These are phyloP conservation scores for Echiichthys vipera DNA, from an alignment of 2,797 vertebrate genomes.

Conservation along the genomic window DNA sequence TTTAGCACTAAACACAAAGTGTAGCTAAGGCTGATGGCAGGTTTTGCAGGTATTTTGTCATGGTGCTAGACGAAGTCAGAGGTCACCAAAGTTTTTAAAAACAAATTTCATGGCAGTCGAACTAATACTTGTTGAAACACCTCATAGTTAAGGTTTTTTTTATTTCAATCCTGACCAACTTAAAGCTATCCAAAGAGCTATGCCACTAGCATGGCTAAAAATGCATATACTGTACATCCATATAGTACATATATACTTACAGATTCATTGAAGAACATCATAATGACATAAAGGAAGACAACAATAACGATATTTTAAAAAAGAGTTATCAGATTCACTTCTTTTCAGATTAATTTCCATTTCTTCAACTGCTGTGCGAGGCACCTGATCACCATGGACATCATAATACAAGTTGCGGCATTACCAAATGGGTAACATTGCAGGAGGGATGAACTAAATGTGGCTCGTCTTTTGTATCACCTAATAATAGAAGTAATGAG, in stretches of 20 bases:
- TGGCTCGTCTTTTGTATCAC: neutral
- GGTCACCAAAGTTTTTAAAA: no score
- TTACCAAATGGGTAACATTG: neutral
- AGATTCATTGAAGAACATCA: neutral
- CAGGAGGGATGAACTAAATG: neutral
- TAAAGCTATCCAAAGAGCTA: neutral
- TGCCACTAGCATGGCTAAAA: neutral
- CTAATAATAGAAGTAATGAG: neutral
- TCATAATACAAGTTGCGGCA: neutral
- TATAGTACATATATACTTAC: no score
- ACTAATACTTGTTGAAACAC: no score
- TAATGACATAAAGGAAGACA: neutral
- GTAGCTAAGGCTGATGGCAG: neutral
- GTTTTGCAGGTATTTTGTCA: no score
- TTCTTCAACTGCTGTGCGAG: no score
- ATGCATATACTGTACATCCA: no score
- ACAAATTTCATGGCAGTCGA: neutral
- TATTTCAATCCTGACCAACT: no score
- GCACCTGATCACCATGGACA: neutral
- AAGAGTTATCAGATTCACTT: no score
- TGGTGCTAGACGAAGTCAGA: no score
- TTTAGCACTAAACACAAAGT: neutral
- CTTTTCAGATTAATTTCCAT: no score
- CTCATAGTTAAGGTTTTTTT: no score
- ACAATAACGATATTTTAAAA: no score